Evolutionary conservation across 1,140 invertebrate species (phyloP), one percentile per base, ranked within the genome.

Genomic region (Dendroctonus valens): DNA sequence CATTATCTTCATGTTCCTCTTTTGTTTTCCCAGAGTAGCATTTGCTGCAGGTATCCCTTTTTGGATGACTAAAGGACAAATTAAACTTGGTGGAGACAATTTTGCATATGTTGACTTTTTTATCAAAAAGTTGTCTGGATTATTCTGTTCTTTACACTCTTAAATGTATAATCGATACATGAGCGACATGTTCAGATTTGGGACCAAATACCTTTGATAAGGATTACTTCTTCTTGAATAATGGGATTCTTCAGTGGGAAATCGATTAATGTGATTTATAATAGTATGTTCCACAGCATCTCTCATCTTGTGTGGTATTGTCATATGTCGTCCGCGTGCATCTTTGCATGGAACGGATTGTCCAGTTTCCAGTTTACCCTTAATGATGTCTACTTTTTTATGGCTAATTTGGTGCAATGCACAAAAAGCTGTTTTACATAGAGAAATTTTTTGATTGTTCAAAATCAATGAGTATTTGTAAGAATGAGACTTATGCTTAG

Each of bases 11-110:
- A 58, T 67, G 72, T 63, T 73, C 63, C 41, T 65, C 64, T 44
- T 39, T 61, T 46, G 7, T 11, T 50, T 67, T 11, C 41, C 66
- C 65, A 53, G 55, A 41, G 64, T 75, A 71, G 65, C 71, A 73
- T 37, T 49, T 67, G 41, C 59, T 67, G 58, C 69, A 73, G 4
- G 72, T 74, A 67, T 74, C 74, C 48, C 65, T 71, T 62, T 60
- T 73, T 15, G 74, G 73, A 26, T 59, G 39, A 6, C 67, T 68
- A 71, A 74, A 73, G 12, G 62, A 67, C 12, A 73, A 68, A 53
- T 74, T 72, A 51, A 73, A 73, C 42, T 73, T 55, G 38, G 49
- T 68, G 8, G 39, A n/a, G 69, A 73, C 71, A 41, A 69, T 69
- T 7, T 69, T 63, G 11, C 42, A n/a, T n/a, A n/a, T n/a, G n/a